Evolutionary conservation across 2,888 invertebrate genomes (phyloP).

Genomic region (Callosobruchus maculatus): DNA sequence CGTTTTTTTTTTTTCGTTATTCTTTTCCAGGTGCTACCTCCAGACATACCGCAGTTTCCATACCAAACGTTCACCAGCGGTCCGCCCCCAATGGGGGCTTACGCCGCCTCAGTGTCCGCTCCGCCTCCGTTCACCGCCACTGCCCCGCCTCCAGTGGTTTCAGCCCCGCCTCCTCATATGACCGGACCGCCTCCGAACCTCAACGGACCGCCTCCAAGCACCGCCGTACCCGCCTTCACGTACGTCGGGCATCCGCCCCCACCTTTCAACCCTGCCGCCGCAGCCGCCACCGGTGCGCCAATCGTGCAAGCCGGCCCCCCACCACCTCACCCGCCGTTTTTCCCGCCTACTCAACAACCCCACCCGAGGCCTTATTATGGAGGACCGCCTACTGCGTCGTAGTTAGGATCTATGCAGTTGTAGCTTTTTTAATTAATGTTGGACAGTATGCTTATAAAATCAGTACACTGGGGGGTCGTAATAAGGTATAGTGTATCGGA

Average conservation of each 20-base stretch:
- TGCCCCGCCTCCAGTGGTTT: constrained; percentile 19
- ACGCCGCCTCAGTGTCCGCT: constrained; percentile 44
- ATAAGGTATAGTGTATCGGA: no score
- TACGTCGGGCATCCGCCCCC: constrained; percentile 39
- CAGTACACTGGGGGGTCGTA: no score
- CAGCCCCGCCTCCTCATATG: constrained; percentile 32
- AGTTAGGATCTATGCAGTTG: background rate
- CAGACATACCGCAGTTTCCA: constrained; percentile 40
- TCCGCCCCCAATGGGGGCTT: constrained; percentile 29
- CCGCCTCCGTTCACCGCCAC: constrained; percentile 1
- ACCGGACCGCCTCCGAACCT: constrained; percentile 51
- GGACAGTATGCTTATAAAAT: no score
- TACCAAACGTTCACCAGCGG: constrained; percentile 42
- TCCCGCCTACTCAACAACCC: constrained; percentile 40
- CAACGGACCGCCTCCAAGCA: constrained; percentile 42
- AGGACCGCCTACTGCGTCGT: background rate
- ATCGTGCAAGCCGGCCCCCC: constrained; percentile 48
- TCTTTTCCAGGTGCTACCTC: constrained; percentile 26
- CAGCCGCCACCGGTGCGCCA: constrained; percentile 25
- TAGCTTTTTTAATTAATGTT: no score
- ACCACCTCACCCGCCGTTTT: constrained; percentile 44
- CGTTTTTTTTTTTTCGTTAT: no score
- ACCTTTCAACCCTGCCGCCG: constrained; percentile 27
- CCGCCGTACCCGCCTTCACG: constrained; percentile 41
- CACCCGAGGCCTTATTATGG: constrained; percentile 20